phyloP scores from a whole-genome alignment of 2,113 vertebrate species.

The Syngnathus typhle region DNA sequence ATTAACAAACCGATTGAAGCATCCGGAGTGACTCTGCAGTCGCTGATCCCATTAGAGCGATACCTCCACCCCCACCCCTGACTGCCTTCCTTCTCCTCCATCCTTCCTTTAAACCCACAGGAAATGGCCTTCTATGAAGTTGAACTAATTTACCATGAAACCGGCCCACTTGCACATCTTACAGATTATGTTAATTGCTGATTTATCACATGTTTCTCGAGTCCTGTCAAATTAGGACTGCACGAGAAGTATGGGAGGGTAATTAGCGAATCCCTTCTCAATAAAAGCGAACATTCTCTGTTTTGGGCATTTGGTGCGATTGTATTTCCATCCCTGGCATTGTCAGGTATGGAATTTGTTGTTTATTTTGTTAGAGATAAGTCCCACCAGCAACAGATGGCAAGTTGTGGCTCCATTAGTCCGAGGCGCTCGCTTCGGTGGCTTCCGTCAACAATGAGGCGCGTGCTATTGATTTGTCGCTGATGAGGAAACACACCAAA shows the following conservation, averaged over 20 bases:
- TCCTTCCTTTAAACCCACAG: constrained; percentile 19
- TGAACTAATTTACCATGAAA: constrained; percentile 88
- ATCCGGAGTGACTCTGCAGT: constrained; percentile 32
- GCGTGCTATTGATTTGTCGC: constrained; percentile 58
- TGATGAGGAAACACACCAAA: constrained; percentile 48
- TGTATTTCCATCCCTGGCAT: not conserved
- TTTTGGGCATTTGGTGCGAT: no score
- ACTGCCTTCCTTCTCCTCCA: constrained; percentile 1
- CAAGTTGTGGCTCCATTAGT: constrained; percentile 62
- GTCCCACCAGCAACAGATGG: constrained; percentile 64
- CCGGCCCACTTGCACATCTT: constrained; percentile 75
- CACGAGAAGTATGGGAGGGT: not conserved
- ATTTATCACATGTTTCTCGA: constrained; percentile 74
- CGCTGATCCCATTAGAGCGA: constrained; percentile 56
- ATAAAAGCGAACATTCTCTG: not conserved
- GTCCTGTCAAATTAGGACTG: constrained; percentile 59
- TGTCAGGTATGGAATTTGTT: not conserved
- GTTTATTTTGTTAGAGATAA: constrained; percentile 19
- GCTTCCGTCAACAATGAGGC: constrained; percentile 52
- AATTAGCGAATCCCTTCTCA: not conserved
- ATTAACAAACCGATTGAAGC: constrained; percentile 52
- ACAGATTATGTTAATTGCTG: constrained; percentile 75
- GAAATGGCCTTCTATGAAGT: constrained; percentile 62
- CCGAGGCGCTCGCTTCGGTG: constrained; percentile 53
- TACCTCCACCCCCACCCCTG: not conserved